Conservation (phyloP, 1,140 invertebrate genomes). For the Drosophila sucinea region DNA sequence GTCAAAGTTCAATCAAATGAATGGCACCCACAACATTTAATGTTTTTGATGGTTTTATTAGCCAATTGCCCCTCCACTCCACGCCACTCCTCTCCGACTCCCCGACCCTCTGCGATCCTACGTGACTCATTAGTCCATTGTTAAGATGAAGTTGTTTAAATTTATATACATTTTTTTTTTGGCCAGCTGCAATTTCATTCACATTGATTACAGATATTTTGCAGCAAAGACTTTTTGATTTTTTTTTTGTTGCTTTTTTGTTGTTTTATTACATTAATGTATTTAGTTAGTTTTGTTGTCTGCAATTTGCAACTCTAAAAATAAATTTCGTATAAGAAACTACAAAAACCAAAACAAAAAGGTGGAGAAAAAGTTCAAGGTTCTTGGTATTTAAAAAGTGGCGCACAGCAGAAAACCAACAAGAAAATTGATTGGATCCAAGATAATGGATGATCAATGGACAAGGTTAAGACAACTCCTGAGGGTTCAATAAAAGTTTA, state of each 20-base stretch:
- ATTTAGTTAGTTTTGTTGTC: conserved; percentile 18
- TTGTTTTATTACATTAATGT: conserved; percentile 65
- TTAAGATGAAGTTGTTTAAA: conserved; percentile 76
- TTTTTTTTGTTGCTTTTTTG: conserved; percentile 29
- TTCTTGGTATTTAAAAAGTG: conserved; percentile 75
- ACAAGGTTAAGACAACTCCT: conserved; percentile 43
- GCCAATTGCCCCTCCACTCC: conserved; percentile 64
- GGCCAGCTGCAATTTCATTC: conserved; percentile 63
- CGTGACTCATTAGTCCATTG: conserved; percentile 77
- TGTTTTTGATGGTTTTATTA: conserved; percentile 80
- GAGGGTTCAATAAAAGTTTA: conserved; percentile 21
- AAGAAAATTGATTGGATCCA: conserved; percentile 27
- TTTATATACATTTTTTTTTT: conserved; percentile 27
- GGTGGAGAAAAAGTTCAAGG: conserved; percentile 68
- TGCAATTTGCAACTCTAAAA: conserved; percentile 57
- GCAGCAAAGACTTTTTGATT: conserved; percentile 31
- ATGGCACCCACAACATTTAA: conserved; percentile 80
- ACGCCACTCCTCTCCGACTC: conserved; percentile 24
- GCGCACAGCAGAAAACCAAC: conserved; percentile 36
- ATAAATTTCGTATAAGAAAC: neutral
- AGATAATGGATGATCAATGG: conserved; percentile 28
- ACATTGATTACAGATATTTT: conserved; percentile 68
- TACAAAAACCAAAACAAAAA: conserved; percentile 15
- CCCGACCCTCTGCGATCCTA: conserved; percentile 34
- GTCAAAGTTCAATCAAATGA: conserved; percentile 78